Percentiles rank a stretch among this genome's conserved stretches.
Conservation (phyloP, 2,113 vertebrate species). For the Thinocorus orbignyianus region DNA sequence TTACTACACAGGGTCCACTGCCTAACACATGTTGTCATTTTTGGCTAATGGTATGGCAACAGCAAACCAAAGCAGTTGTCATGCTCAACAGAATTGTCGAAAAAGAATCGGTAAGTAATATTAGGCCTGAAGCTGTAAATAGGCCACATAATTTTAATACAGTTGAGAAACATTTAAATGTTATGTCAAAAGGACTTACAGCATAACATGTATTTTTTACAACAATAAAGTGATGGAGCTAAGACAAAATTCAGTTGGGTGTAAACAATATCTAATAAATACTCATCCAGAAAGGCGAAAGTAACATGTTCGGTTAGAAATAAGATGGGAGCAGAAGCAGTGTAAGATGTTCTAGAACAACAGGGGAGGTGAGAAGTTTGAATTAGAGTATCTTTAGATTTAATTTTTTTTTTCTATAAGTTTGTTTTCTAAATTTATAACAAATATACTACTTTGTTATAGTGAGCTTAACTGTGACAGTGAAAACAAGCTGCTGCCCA, state of each 20-base stretch:
- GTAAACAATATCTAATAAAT: background rate
- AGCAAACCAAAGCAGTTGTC: constrained; percentile 93
- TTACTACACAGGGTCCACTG: constrained; percentile 86
- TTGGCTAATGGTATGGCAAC: constrained; percentile 99
- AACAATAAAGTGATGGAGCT: background rate
- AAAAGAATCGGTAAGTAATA: constrained; percentile 92
- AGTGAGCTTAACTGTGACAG: background rate
- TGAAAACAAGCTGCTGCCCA: background rate
- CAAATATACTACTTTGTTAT: background rate
- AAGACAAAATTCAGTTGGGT: background rate
- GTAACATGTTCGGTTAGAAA: background rate
- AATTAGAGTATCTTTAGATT: background rate
- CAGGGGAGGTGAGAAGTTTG: background rate
- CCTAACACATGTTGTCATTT: constrained; percentile 97
- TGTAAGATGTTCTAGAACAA: background rate
- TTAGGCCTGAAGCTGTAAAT: background rate
- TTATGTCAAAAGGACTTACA: background rate
- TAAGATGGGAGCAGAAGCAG: background rate
- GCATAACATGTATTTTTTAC: background rate
- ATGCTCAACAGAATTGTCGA: constrained; percentile 98
- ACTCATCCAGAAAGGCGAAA: background rate
- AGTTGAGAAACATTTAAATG: background rate
- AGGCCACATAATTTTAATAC: background rate
- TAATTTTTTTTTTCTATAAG: too few species aligned
- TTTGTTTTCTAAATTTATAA: background rate